Base-by-base conservation (phyloP, 2,113 vertebrate species). In the Genyomyrus donnyi region DNA sequence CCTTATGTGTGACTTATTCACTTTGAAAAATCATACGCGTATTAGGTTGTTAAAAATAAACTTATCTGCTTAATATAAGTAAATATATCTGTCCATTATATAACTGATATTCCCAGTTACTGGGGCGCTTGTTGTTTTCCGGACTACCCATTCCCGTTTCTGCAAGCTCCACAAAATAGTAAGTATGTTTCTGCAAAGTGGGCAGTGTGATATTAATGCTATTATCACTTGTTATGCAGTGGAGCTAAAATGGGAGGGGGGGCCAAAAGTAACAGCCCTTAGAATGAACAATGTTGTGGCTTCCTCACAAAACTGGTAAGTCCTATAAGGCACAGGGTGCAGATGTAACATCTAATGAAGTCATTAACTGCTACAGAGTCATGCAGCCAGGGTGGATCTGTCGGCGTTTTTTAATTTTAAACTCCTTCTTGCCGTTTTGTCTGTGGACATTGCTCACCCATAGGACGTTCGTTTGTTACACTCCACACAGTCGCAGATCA, bases 381-480 rank as follows among this genome's bases (percentile, higher is more conserved):
- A 8, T 8, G 35, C 17, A 35, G 31, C 35, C 35, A 42, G 70
- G 31, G 24, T 27, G n/a, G n/a, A 66, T 31, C n/a, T 13, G 10
- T 70, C n/a, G 2, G 62, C n/a, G 7, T 9, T 27, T 66, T 66
- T 66, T 66, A 11, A 66, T 66, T 27, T 70, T 70, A 70, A 31
- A 31, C 62, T 62, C 56, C 7, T 62, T 9, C 56, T 70, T 10
- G 13, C 10, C n/a, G 13, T 70, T 31, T 11, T 31, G 62, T 31
- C 27, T 85, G 83, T 21, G 45, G 83, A 46, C 45, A 6, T 3
- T 8, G 19, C 95, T 95, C 92, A 98, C 97, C 94, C 96, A 94
- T 92, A 95, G 89, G 95, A 95, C 53, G 89, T 94, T 90, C 91
- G 93, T 91, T 95, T 96, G 90, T 97, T 95, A 1, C 95, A 95